Evolutionary conservation across 2,797 vertebrate species (phyloP).

Genomic region (Notolepis coatsorum): DNA sequence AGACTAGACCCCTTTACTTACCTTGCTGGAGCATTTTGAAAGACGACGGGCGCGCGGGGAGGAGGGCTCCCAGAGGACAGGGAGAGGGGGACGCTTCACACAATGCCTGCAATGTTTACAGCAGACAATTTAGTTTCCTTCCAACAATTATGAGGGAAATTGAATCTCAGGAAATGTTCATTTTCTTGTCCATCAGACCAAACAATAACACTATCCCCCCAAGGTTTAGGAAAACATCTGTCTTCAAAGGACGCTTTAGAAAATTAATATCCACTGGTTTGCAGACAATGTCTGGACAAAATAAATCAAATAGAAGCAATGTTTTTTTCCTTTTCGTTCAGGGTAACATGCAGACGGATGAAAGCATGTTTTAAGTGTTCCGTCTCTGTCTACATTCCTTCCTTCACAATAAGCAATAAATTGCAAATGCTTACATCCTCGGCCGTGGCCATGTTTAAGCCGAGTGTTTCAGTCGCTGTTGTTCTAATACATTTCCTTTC

Average conservation of each 20-base stretch:
- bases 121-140: constrained; percentile 96
- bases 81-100: constrained; percentile 77
- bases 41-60: constrained; percentile 32
- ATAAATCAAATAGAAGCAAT: constrained; percentile 66
- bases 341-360: constrained; percentile 35
- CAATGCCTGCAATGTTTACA: constrained; percentile 93
- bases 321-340: constrained; percentile 33
- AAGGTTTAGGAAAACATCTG: constrained; percentile 85
- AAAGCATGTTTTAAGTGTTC: constrained; percentile 45
- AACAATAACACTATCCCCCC: constrained; percentile 89
- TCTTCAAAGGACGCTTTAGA: constrained; percentile 83
- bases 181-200: constrained; percentile 92
- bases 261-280: constrained; percentile 75
- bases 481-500: constrained; percentile 49
- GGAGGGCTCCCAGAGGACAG: constrained; percentile 59
- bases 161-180: constrained; percentile 99
- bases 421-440: constrained; percentile 14
- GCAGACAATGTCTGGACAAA: constrained; percentile 66
- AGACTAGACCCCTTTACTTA: constrained; percentile 21
- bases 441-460: constrained; percentile 41
- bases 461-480: constrained; percentile 19
- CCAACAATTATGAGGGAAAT: constrained; percentile 99
- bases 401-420: constrained; percentile 35
- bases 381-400: constrained; percentile 26
- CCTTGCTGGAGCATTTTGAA: constrained; percentile 31